Base-by-base conservation (phyloP, 2,113 vertebrate genomes). In the Lophius piscatorius region DNA sequence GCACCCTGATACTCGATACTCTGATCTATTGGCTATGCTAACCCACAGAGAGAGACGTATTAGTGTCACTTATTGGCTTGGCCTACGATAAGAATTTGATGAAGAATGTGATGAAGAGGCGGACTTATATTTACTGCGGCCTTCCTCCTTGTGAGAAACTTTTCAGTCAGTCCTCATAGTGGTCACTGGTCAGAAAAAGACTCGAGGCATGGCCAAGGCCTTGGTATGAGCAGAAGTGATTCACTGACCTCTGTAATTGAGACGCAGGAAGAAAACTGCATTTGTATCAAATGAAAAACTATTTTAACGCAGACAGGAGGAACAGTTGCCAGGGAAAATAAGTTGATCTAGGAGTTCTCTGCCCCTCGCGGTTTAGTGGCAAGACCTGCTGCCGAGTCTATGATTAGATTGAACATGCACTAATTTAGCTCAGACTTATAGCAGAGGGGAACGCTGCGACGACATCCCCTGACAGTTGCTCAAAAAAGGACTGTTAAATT, bases 311-410 rank as follows among this genome's bases (percentile, higher is more conserved):
- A 87, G 85, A 80, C 80, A 57, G 80, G 65, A 73, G 60, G 54
- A 70, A 77, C 74, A 54, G 83, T 82, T 84, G 88, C 87, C 88
- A 88, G 85, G 83, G 87, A 85, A 90, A 90, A 90, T 75, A 88
- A 75, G 83, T 86, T 62, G 78, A 87, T 88, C 36, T 59, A 82
- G 80, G 83, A 87, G 74, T 84, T 61, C 74, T 76, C 85, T 80
- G 72, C 73, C 78, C 81, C 82, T 84, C 52, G 85, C 62, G 87
- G 88, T 82, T 86, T 63, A 24, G 80, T 64, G 83, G 83, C 29
- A 34, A 76, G 87, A 85, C 82, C 83, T 78, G 81, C 76, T 78
- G 75, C 70, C 55, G 61, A 74, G 74, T 74, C 87, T 90, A 86
- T 87, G 87, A 87, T 90, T 88, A 88, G 80, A 81, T 38, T 56